Evolutionary conservation across 2,888 invertebrate species (phyloP).

Genomic region (Mesorhabditis spiculigera): DNA sequence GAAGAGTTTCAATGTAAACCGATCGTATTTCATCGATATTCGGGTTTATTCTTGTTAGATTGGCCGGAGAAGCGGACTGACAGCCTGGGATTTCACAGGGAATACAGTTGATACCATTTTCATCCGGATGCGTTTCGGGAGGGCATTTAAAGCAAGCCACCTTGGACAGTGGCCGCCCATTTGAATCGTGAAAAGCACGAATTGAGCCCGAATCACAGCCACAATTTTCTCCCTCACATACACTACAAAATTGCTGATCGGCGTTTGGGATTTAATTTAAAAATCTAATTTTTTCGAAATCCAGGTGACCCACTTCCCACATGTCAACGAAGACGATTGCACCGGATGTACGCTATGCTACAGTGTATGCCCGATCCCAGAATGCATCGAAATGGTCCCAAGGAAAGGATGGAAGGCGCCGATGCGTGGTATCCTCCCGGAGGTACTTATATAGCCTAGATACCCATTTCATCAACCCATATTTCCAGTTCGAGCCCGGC

Average conservation of each 20-base stretch:
- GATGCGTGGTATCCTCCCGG: constrained; percentile 70
- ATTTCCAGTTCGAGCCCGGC: constrained; percentile 30
- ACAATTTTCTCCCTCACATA: constrained; percentile 1
- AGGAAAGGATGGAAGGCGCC: constrained; percentile 76
- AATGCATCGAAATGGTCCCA: constrained; percentile 94
- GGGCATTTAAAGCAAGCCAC: neutral
- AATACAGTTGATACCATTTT: neutral
- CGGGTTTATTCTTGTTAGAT: neutral
- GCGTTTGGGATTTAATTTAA: neutral
- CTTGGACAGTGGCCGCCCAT: constrained; percentile 1
- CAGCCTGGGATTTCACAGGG: neutral
- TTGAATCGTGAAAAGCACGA: neutral
- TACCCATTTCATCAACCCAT: no score
- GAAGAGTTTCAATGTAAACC: neutral
- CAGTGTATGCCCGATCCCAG: constrained; percentile 90
- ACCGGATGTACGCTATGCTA: constrained; percentile 89
- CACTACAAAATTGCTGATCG: neutral
- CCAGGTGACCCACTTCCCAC: constrained; percentile 81
- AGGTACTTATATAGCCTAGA: neutral
- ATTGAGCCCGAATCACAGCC: neutral
- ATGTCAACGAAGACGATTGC: constrained; percentile 70
- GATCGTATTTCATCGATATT: neutral
- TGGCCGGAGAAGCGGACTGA: neutral
- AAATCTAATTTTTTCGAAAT: constrained; percentile 9
- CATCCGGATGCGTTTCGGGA: neutral